Conservation (phyloP, 2,113 vertebrate genomes). For the Corydoras maculifer region DNA sequence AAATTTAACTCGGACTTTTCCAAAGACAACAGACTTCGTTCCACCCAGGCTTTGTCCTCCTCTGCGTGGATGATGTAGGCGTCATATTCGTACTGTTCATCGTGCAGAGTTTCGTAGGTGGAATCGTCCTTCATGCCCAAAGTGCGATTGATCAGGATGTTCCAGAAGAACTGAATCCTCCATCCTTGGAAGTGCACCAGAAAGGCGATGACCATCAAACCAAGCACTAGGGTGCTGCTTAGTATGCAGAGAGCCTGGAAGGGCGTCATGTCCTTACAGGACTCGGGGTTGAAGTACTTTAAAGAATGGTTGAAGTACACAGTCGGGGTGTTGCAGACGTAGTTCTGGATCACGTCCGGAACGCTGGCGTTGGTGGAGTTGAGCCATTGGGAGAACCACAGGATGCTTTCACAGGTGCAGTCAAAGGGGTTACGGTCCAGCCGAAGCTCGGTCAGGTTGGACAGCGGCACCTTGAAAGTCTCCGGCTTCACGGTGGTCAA, state of each 20-base stretch:
- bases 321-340: slow-evolving; percentile 84
- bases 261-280: slow-evolving; percentile 84
- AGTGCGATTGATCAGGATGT: slow-evolving; percentile 72
- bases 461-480: slow-evolving; percentile 71
- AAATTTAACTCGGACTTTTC: slow-evolving; percentile 70
- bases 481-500: slow-evolving; percentile 77
- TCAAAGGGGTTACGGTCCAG: slow-evolving; percentile 90
- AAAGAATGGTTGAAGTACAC: slow-evolving; percentile 74
- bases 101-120: slow-evolving; percentile 48
- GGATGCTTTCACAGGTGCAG: slow-evolving; percentile 91
- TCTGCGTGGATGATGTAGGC: slow-evolving; percentile 80
- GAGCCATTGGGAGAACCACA: slow-evolving; percentile 87
- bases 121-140: slow-evolving; percentile 74
- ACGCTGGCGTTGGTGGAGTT: slow-evolving; percentile 70
- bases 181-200: slow-evolving; percentile 81
- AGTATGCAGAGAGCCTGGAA: slow-evolving; percentile 76
- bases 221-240: slow-evolving; percentile 53
- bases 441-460: slow-evolving; percentile 67
- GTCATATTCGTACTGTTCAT: slow-evolving; percentile 70
- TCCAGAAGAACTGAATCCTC: slow-evolving; percentile 88
- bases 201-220: slow-evolving; percentile 61
- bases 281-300: slow-evolving; percentile 70
- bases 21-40: slow-evolving; percentile 68
- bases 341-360: slow-evolving; percentile 59
- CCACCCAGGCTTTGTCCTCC: slow-evolving; percentile 76